Base-by-base conservation (phyloP, 2,888 invertebrate species). In the Pocota personata region DNA sequence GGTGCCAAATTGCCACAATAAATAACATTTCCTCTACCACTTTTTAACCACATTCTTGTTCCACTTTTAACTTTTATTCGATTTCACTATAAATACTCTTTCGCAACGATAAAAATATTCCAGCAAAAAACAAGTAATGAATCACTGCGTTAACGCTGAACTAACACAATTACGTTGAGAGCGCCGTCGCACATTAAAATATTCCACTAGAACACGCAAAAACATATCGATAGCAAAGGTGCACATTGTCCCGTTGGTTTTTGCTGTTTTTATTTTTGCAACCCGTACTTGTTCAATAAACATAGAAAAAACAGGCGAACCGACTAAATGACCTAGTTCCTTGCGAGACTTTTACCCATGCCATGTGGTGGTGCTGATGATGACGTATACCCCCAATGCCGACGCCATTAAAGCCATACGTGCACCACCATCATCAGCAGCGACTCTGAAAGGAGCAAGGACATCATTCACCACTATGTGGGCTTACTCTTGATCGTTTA, bases 251-350 rank as follows among this genome's bases (percentile, higher is more conserved):
- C 30, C 30, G 75, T 46, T 24, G 2, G 21, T 30, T 35, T 24
- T 3, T 7, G 6, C n/a, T 7, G 10, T 58, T 7, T 1, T 7
- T 1, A 14, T 27, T 16, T 19, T 2, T 60, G 12, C 24, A 37
- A 16, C 14, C 12, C 21, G 21, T 37, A 46, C 43, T 24, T 4
- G 7, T 40, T 14, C 12, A 14, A 40, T 14, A 40, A 40, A 37
- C 46, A 58, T 19, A 14, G 24, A 40, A 46, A 80, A 64, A 66
- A 72, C 55, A 62, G 50, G 43, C 52, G 35, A 71, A 40, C 50
- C 55, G 52, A 30, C 37, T 4, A 71, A 64, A 46, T 79, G 83
- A 84, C 83, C 83, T 40, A 79, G 73, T 69, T 83, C 40, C 24
- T 50, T 55, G 75, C 40, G 32, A 55, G 78, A 69, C 72, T 78